These are phyloP conservation scores for Etheostoma perlongum DNA, from an alignment of 2,797 vertebrate genomes.

Conservation along the genomic window DNA sequence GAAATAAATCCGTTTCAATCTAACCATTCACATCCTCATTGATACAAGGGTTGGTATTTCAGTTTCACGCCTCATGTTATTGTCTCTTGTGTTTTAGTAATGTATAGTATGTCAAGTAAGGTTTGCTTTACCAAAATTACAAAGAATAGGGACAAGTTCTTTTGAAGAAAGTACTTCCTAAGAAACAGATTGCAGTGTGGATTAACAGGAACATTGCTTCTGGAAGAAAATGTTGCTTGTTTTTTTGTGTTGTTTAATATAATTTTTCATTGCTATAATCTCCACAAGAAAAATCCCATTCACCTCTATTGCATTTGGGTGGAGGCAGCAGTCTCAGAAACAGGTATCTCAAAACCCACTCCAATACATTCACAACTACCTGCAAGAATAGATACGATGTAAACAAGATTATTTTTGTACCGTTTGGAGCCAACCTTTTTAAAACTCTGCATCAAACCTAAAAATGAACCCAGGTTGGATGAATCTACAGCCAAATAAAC, in stretches of 20 bases:
- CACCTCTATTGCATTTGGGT: not conserved
- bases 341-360: not conserved
- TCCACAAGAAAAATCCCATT: not conserved
- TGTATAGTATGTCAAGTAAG: not conserved
- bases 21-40: not conserved
- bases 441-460: not conserved
- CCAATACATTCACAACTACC: not conserved
- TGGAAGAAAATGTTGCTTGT: not conserved
- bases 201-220: not conserved
- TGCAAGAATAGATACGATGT: not conserved
- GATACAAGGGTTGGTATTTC: not conserved
- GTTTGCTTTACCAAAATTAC: not conserved
- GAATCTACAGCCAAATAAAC: conserved; percentile 10
- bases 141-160: not conserved
- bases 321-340: not conserved
- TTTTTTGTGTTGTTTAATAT: too few relatives aligned
- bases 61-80: not conserved
- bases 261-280: not conserved
- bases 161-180: not conserved
- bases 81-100: not conserved
- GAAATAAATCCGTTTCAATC: not conserved
- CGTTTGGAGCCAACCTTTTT: not conserved
- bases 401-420: not conserved
- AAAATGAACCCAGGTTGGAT: not conserved
- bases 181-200: not conserved